Conservation (phyloP, 2,888 invertebrate species). For the Calameuta filiformis region DNA sequence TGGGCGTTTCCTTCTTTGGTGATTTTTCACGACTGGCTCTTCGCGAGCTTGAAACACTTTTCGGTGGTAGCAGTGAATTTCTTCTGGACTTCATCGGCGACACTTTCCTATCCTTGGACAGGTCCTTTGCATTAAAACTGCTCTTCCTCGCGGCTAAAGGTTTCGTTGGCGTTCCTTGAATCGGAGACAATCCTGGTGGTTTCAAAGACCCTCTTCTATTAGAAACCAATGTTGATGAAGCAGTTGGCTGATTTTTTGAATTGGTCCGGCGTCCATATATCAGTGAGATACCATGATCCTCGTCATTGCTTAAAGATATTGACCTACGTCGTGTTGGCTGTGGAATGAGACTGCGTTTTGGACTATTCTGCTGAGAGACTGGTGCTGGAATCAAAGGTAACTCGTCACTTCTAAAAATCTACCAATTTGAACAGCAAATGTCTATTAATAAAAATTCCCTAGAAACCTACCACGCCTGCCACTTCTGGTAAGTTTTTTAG, state of each 20-base stretch:
- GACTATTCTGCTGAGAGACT: constrained; percentile 59
- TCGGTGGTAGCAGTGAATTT: constrained; percentile 30
- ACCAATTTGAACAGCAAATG: neutral
- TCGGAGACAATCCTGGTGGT: constrained; percentile 50
- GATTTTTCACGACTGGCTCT: constrained; percentile 23
- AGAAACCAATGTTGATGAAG: constrained; percentile 5
- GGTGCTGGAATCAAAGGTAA: constrained; percentile 42
- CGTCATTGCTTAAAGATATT: constrained; percentile 50
- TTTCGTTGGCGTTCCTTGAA: constrained; percentile 58
- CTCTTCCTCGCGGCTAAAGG: constrained; percentile 17
- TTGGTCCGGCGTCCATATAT: constrained; percentile 47
- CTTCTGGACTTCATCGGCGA: constrained; percentile 33
- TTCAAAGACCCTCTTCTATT: constrained; percentile 27
- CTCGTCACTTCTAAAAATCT: neutral
- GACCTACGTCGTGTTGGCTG: constrained; percentile 55
- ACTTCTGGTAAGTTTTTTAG: constrained; percentile 17
- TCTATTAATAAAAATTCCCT: neutral
- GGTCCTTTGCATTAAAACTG: neutral
- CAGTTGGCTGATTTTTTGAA: constrained; percentile 26
- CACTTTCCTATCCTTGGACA: neutral
- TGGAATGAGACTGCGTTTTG: constrained; percentile 59
- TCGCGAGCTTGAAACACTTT: constrained; percentile 22
- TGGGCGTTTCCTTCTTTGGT: constrained; percentile 30
- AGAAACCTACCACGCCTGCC: constrained; percentile 45
- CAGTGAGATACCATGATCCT: constrained; percentile 36